Evolutionary conservation across 2,888 invertebrate genomes (phyloP).

Genomic region (Abrostola triplasia): DNA sequence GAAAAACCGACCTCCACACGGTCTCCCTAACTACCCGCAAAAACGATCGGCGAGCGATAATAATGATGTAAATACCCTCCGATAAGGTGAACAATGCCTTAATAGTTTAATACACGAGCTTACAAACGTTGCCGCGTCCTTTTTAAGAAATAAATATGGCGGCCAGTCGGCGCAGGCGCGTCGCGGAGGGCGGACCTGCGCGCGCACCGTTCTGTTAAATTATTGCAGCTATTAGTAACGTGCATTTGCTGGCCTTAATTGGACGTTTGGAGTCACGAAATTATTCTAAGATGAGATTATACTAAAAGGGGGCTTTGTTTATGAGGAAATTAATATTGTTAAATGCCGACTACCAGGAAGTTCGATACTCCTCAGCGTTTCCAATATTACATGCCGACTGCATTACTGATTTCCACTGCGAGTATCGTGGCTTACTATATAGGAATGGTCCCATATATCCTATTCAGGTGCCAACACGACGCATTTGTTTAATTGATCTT

Average conservation of each 20-base stretch:
- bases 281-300: slow-evolving; percentile 41
- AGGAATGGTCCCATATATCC: not conserved
- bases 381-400: not conserved
- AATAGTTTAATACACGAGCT: slow-evolving; percentile 51
- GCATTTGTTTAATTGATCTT: slow-evolving; percentile 10
- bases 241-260: slow-evolving; percentile 59
- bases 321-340: slow-evolving; percentile 40
- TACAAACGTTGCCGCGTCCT: slow-evolving; percentile 59
- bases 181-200: slow-evolving; percentile 60
- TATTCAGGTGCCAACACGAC: slow-evolving; percentile 4
- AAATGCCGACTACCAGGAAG: slow-evolving; percentile 15
- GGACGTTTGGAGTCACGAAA: slow-evolving; percentile 64
- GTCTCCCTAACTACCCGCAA: slow-evolving; percentile 25
- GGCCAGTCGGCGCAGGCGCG: slow-evolving; percentile 53
- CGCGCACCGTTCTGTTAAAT: slow-evolving; percentile 47
- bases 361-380: not conserved
- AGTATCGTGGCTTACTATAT: not conserved
- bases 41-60: slow-evolving; percentile 51
- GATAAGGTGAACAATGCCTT: slow-evolving; percentile 58
- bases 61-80: slow-evolving; percentile 59
- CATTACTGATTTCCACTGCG: not conserved
- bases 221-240: slow-evolving; percentile 63
- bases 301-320: slow-evolving; percentile 24
- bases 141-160: slow-evolving; percentile 69
- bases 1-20: not conserved